Evolutionary conservation across 2,888 invertebrate genomes (phyloP).

Genomic region (Mactromeris polynyma): DNA sequence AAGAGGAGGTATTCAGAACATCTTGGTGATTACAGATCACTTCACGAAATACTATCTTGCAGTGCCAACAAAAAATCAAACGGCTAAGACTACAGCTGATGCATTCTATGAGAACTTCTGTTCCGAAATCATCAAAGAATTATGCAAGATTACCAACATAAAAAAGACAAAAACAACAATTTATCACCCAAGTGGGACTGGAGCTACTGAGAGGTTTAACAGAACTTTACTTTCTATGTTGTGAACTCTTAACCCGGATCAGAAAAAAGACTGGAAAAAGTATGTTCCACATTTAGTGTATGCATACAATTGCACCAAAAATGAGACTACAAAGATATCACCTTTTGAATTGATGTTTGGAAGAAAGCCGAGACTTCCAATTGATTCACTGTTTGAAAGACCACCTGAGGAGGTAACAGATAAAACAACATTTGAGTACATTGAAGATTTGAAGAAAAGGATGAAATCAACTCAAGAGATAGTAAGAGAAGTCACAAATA

Average conservation of each 20-base stretch:
- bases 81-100: slow-evolving; percentile 44
- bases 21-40: slow-evolving; percentile 25
- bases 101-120: slow-evolving; percentile 30
- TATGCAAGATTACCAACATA: not conserved
- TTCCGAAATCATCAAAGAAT: not conserved
- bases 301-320: slow-evolving; percentile 55
- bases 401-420: not conserved
- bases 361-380: slow-evolving; percentile 36
- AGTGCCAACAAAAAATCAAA: slow-evolving; percentile 4
- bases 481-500: not conserved
- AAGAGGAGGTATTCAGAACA: slow-evolving; percentile 17
- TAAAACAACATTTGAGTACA: not conserved
- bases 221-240: slow-evolving; percentile 50
- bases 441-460: not conserved
- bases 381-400: slow-evolving; percentile 47
- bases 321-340: slow-evolving; percentile 40
- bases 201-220: slow-evolving; percentile 51
- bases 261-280: slow-evolving; percentile 49
- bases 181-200: slow-evolving; percentile 52
- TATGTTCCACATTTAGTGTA: slow-evolving; percentile 40
- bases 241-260: slow-evolving; percentile 35
- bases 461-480: slow-evolving; percentile 1
- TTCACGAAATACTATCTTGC: slow-evolving; percentile 24
- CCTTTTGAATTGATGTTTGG: slow-evolving; percentile 58
- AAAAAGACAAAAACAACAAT: slow-evolving; percentile 28